Base-by-base conservation (phyloP, 2,888 invertebrate genomes). In the Drosophila infuscata region DNA sequence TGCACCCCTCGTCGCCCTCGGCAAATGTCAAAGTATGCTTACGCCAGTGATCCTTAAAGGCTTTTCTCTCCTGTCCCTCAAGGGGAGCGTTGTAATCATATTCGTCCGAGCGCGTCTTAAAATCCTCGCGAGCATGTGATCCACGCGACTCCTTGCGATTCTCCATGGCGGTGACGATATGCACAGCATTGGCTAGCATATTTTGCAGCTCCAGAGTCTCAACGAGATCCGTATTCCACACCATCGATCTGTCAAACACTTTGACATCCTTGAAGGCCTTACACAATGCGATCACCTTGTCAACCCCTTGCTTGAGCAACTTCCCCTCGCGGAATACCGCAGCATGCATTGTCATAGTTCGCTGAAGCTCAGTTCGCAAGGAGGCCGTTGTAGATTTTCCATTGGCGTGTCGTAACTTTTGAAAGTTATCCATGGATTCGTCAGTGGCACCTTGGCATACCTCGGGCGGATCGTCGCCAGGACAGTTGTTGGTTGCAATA, bases 161-260 rank as follows among this genome's bases (percentile, higher is more conserved):
- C 92, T 98, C 97, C n/a, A 99, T 99, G 0, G 95, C 95, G 70
- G 96, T 95, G 75, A 99, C 97, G 1, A 99, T 99, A 93, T 98
- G 97, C 88, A 97, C 94, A 0, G 99, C 97, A 94, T 98, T 98
- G 72, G 97, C 93, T 94, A 99, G 95, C 85, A 99, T 94, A 94
- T 99, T 99, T 94, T 99, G 99, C 60, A 99, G 94, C 93, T 99
- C 99, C 67, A 99, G 94, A 0, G 98, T 97, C 94, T 99, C 99
- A 36, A 99, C 95, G 74, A 99, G 94, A 92, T 99, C 99, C 3
- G 98, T 96, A 94, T 99, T 99, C 99, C 99, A 99, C 63, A 99
- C 96, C 91, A 99, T 93, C 81, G 94, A 97, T 91, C 94, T 82
- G 90, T 97, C 96, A 0, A 94, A 94, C 79, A 98, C 96, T 93